Base-by-base conservation (phyloP, 2,797 vertebrate species). In the Amniataba percoides region DNA sequence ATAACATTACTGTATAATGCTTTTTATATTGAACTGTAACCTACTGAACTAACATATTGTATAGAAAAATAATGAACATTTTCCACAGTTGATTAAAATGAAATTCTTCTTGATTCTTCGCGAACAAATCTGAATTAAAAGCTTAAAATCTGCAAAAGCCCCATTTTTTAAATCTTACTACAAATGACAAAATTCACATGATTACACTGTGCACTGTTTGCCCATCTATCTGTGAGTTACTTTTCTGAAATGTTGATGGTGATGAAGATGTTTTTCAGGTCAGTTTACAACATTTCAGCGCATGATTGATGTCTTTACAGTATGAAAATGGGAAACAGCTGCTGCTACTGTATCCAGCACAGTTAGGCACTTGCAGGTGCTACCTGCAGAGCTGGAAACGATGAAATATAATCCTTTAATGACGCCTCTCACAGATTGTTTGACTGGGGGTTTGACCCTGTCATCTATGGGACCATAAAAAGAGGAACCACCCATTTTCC, bases 371-470 rank as follows among this genome's bases (percentile, higher is more conserved):
- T 31, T 82, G 71, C 77, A 84, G 85, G 86, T 77, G 73, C 76
- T 68, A 77, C 72, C 76, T 77, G 71, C 74, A 77, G 68, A 71
- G 60, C 68, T 77, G 81, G 49, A 88, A 80, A 82, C 13, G 0
- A 71, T 84, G 87, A 83, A 87, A 93, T 80, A 27, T 84, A 77
- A 92, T 89, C 88, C 79, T 77, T 31, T 89, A 91, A 91, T 90
- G 75, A 90, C 31, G 80, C 58, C 82, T 83, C 74, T 65, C 64
- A 48, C 76, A 27, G 77, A 66, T 87, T 73, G 72, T 89, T 82
- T 83, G 74, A 78, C 81, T 83, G 80, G 10, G 10, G 55, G 43
- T 72, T 85, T 82, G 85, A 83, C 80, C 81, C 78, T 89, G 62
- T 81, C 48, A 84, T 90, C 65, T 81, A 80, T 68, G 62, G 42